phyloP scores from a whole-genome alignment of 2,797 vertebrate genomes.

The Oreonectes daqikongensis region DNA sequence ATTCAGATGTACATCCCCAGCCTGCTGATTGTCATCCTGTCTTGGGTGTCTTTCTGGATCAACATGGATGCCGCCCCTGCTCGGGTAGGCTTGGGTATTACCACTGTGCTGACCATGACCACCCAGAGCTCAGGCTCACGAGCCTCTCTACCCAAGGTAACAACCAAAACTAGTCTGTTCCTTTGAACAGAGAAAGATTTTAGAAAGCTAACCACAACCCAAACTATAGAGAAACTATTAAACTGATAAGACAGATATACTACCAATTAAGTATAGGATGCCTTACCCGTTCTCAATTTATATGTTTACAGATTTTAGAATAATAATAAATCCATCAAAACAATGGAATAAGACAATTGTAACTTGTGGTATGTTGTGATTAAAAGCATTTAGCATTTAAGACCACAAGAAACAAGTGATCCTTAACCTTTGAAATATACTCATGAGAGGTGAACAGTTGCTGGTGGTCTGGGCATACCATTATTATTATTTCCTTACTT shows the following conservation, averaged over 20 bases:
- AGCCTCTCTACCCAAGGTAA: conserved; percentile 93
- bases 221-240: not conserved
- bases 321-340: too few relatives aligned
- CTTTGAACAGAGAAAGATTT: not conserved
- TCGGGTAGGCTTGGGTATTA: conserved; percentile 90
- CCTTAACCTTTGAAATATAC: not conserved
- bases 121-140: conserved; percentile 93
- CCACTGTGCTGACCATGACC: conserved; percentile 94
- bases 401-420: too few relatives aligned
- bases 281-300: too few relatives aligned
- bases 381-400: too few relatives aligned
- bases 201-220: not conserved
- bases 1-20: conserved; percentile 98
- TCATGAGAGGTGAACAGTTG: not conserved
- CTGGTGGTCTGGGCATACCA: not conserved
- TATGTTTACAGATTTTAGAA: too few relatives aligned
- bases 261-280: not conserved
- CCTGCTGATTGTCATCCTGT: conserved; percentile 92
- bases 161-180: not conserved
- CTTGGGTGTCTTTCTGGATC: conserved; percentile 96
- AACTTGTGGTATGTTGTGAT: too few relatives aligned
- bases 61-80: conserved; percentile 94
- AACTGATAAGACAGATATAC: not conserved
- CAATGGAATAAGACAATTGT: too few relatives aligned
- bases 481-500: too few relatives aligned